Percentiles rank a stretch among this genome's conserved stretches.
Evolutionary conservation across 1,140 invertebrate genomes (phyloP).

Genomic region (Drosophila repleta): DNA sequence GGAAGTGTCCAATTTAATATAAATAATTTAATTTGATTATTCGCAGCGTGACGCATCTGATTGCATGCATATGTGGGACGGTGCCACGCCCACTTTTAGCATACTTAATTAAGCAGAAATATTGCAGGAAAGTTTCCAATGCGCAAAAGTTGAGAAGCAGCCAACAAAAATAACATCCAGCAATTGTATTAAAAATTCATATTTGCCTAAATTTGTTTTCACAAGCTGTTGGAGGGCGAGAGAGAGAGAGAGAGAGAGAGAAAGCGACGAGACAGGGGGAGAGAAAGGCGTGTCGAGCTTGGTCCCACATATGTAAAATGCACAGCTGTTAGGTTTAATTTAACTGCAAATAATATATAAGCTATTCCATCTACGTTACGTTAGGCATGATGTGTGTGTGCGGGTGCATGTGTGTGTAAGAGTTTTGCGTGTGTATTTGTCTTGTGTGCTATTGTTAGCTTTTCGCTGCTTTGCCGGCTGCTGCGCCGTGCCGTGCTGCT

Average conservation of each 20-base stretch:
- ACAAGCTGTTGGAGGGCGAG: slow-evolving; percentile 6
- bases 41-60: slow-evolving; percentile 35
- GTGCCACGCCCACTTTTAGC: slow-evolving; percentile 35
- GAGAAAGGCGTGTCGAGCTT: slow-evolving; percentile 1
- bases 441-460: slow-evolving; percentile 59
- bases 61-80: slow-evolving; percentile 25
- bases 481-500: too few relatives aligned
- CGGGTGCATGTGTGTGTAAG: slow-evolving; percentile 13
- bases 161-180: slow-evolving; percentile 37
- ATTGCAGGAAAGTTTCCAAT: slow-evolving; percentile 58
- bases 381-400: slow-evolving; percentile 5
- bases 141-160: slow-evolving; percentile 50
- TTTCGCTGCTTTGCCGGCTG: slow-evolving; percentile 39
- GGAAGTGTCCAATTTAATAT: slow-evolving; percentile 55
- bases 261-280: too few relatives aligned
- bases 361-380: slow-evolving; percentile 14
- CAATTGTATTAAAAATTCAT: slow-evolving; percentile 80
- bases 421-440: slow-evolving; percentile 58
- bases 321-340: slow-evolving; percentile 79
- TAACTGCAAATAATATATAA: slow-evolving; percentile 80
- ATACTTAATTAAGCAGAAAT: slow-evolving; percentile 75
- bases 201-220: slow-evolving; percentile 74
- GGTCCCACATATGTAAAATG: slow-evolving; percentile 70
- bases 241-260: background rate
- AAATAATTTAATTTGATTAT: slow-evolving; percentile 70